A percentile compares a stretch with the other conserved stretches of the same genome.
phyloP scores from a whole-genome alignment of 2,888 invertebrate species.

The Petrolisthes manimaculis region DNA sequence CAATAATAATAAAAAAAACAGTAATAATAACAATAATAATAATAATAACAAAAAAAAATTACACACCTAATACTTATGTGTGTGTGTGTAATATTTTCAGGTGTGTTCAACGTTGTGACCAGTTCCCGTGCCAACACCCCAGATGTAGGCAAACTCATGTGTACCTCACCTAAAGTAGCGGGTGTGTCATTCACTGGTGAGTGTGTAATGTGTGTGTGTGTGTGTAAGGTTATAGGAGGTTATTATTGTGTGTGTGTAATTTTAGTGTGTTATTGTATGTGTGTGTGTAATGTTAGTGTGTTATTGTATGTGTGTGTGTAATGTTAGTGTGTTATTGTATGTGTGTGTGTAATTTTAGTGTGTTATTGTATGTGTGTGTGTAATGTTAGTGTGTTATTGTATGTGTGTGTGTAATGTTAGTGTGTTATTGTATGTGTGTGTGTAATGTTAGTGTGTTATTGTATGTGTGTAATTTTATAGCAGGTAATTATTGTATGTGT shows the following conservation, averaged over 20 bases:
- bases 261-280: background rate
- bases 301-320: background rate
- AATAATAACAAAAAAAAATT: background rate
- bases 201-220: background rate
- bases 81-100: slow-evolving; percentile 70
- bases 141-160: slow-evolving; percentile 85
- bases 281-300: background rate
- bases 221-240: background rate
- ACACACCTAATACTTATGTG: background rate
- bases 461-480: no score
- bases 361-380: no score
- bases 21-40: no score
- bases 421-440: no score
- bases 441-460: no score
- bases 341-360: no score
- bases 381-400: no score
- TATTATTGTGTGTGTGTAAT: background rate
- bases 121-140: slow-evolving; percentile 81
- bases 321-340: no score
- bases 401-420: no score
- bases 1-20: no score
- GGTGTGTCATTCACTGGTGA: slow-evolving; percentile 93
- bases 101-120: slow-evolving; percentile 91
- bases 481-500: no score
- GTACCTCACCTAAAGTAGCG: slow-evolving; percentile 84